Conservation (phyloP, 2,888 invertebrate genomes). For the Craniophora ligustri region DNA sequence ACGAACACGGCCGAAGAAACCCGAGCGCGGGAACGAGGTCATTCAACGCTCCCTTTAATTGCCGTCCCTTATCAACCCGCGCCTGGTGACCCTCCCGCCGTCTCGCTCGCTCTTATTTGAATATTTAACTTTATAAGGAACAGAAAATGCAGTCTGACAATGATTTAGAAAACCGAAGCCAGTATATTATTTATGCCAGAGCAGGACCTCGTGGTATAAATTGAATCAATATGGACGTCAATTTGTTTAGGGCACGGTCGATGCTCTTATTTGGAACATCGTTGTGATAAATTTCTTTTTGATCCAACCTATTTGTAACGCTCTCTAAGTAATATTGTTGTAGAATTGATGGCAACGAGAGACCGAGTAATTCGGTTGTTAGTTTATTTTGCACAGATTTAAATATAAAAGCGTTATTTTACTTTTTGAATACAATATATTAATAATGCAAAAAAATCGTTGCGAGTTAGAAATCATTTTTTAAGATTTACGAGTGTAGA, state of each 20-base stretch:
- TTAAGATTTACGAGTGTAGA: background rate
- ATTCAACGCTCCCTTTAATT: conserved; percentile 75
- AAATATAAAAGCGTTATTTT: no score
- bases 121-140: conserved; percentile 74
- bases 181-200: conserved; percentile 66
- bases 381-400: background rate
- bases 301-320: conserved; percentile 42
- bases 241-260: conserved; percentile 67
- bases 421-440: no score
- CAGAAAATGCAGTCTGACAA: conserved; percentile 70
- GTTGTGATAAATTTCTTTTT: conserved; percentile 46
- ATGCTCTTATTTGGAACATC: conserved; percentile 59
- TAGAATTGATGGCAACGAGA: conserved; percentile 6
- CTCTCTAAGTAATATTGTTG: conserved; percentile 16
- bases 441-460: no score
- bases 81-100: conserved; percentile 51
- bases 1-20: conserved; percentile 72
- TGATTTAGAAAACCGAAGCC: conserved; percentile 76
- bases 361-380: background rate
- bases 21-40: conserved; percentile 76
- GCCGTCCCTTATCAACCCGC: conserved; percentile 76
- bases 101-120: conserved; percentile 73
- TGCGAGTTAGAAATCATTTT: background rate
- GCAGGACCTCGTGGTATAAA: conserved; percentile 67
- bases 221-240: conserved; percentile 78